Evolutionary conservation across 92 coral and sea anemone species (phyloP), one percentile per base, ranked within the genome.

Genomic region (Siderastrea siderea): DNA sequence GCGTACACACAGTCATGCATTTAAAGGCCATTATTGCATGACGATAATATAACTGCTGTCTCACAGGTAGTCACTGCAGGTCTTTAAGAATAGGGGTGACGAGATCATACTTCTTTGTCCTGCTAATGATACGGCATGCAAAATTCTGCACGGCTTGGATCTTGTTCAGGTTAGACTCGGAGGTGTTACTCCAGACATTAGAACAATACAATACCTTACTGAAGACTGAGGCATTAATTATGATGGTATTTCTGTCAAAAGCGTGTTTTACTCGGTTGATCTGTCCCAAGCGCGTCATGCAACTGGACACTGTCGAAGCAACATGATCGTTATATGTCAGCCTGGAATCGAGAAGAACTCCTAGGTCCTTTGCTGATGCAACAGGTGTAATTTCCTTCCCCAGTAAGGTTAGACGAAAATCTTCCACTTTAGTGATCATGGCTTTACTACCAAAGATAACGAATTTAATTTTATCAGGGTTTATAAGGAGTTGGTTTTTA

Each of bases 1-100:
- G 92, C 45, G 85, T 79, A 52, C 68, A 77, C 60, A 88, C 91
- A 45, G 84, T 80, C 91, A 81, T 91, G 65, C 88, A 91, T 80
- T 91, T 91, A 70, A 80, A 87, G 45, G 88, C 91, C 84, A 86
- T 65, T 19, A 82, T 70, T 55, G 85, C 71, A 82, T 83, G 58
- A 10, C 91, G 55, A 61, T 50, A 70, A 49, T 81, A 69, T 70
- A 81, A 44, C 51, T 87, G 86, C 53, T 59, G 38, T 75, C 71
- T 77, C 8, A 86, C 93, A 9, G 90, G 93, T 58, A 85, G 73
- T 86, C 93, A 85, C 5, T 62, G 43, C 19, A 85, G 71, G 13
- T 62, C 80, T 60, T 90, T 85, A 50, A 85, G 84, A 51, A 71
- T 61, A 26, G 93, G 86, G 14, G 93, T 85, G 8, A 85, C 63